phyloP scores from a whole-genome alignment of 2,797 vertebrate species.

The Pygocentrus nattereri region DNA sequence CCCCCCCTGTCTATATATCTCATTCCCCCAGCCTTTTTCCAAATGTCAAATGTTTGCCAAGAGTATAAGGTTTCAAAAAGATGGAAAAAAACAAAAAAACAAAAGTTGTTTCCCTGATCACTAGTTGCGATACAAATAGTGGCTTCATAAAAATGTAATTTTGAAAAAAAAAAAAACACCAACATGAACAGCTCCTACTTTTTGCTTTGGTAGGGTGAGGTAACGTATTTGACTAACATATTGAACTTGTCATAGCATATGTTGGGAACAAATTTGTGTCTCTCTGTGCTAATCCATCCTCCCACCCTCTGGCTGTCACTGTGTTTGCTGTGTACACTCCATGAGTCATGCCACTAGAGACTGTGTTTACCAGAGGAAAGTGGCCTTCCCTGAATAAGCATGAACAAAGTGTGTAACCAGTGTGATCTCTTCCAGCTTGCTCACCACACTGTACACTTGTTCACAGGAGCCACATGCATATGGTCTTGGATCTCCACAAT shows the following conservation, averaged over 20 bases:
- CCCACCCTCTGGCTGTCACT: neutral
- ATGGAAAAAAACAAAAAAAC: no score
- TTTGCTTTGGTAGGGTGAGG: neutral
- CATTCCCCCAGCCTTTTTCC: no score
- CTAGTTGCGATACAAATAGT: neutral
- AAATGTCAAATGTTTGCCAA: no score
- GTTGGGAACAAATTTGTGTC: neutral
- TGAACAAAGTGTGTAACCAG: neutral
- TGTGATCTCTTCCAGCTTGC: neutral
- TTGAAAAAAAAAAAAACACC: no score
- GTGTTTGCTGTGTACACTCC: neutral
- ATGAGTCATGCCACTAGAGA: neutral
- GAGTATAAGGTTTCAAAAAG: no score
- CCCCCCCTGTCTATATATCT: no score
- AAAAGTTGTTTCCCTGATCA: no score
- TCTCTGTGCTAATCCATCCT: neutral
- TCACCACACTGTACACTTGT: neutral
- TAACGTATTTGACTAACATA: neutral
- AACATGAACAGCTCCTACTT: neutral
- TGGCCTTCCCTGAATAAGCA: neutral
- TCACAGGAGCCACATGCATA: neutral
- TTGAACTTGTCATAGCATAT: conserved; percentile 3
- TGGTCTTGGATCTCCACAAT: neutral
- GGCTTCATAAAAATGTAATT: no score
- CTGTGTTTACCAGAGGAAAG: conserved; percentile 9